These are phyloP conservation scores for Tapirus indicus DNA, from an alignment of 2,797 vertebrate genomes.

Conservation along the genomic window DNA sequence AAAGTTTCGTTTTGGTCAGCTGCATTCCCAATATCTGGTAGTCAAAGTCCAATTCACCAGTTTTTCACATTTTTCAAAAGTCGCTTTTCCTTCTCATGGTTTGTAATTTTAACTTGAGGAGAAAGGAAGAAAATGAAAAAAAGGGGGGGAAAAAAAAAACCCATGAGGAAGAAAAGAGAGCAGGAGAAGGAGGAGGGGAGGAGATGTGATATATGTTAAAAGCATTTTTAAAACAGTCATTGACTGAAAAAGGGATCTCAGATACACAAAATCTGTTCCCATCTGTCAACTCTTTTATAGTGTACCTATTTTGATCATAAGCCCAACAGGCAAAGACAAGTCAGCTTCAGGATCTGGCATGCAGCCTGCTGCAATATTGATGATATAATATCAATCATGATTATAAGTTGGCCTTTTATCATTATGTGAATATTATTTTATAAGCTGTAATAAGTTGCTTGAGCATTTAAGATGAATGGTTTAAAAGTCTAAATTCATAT, in stretches of 20 bases:
- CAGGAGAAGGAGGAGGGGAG: neutral
- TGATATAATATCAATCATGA: conserved; percentile 60
- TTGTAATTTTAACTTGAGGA: conserved; percentile 47
- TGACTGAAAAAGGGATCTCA: neutral
- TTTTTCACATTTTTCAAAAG: conserved; percentile 30
- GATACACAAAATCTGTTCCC: neutral
- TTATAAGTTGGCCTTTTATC: conserved; percentile 54
- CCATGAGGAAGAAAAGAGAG: neutral
- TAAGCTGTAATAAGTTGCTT: conserved; percentile 70
- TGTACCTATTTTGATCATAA: conserved; percentile 53
- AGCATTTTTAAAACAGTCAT: neutral
- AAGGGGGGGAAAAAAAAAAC: neutral
- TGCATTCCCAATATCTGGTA: neutral
- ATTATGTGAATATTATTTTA: conserved; percentile 68
- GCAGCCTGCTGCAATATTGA: conserved; percentile 13
- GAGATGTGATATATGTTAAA: neutral
- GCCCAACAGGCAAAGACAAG: conserved; percentile 39
- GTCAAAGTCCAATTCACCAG: neutral
- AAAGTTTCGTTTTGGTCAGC: neutral
- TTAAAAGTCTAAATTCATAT: conserved; percentile 75
- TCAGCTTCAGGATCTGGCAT: conserved; percentile 16
- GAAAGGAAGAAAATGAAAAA: neutral
- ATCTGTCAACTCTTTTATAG: conserved; percentile 1
- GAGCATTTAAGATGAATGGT: conserved; percentile 69
- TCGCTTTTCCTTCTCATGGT: neutral